Conservation (phyloP, 2,113 vertebrate species). For the Sinocyclocheilus maitianheensis region DNA sequence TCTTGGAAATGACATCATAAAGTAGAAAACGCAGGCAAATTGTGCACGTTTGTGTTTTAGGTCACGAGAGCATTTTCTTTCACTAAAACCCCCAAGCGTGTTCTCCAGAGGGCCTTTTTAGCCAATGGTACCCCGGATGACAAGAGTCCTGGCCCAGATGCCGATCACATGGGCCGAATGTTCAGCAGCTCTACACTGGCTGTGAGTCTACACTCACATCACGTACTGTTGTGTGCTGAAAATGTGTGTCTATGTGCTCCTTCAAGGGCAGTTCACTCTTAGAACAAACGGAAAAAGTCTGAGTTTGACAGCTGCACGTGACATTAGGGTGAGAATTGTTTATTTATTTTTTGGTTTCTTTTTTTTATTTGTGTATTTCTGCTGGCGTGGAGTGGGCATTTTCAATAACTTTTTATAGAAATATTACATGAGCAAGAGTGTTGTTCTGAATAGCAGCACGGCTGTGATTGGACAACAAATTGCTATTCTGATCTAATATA, state of each 20-base stretch:
- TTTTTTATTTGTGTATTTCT: neutral
- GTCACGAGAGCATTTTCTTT: conserved; percentile 97
- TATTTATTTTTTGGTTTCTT: neutral
- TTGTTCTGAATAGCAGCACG: neutral
- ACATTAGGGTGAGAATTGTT: neutral
- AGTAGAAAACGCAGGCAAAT: neutral
- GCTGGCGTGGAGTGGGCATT: neutral
- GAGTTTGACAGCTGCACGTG: neutral
- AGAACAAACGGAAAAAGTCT: neutral
- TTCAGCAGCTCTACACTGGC: conserved; percentile 83
- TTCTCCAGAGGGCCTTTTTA: conserved; percentile 88
- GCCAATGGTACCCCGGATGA: conserved; percentile 82
- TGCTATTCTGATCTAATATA: neutral
- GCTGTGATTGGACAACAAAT: neutral
- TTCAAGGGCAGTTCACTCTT: neutral
- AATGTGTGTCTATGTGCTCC: neutral
- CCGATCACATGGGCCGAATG: conserved; percentile 75
- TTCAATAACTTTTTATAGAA: neutral
- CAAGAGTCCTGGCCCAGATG: conserved; percentile 75
- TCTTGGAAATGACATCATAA: neutral
- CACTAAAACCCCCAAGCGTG: conserved; percentile 94
- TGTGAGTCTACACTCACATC: conserved; percentile 74
- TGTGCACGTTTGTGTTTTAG: conserved; percentile 64
- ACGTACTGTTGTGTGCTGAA: no score
- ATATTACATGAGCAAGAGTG: neutral